Base-by-base conservation (phyloP, 1,140 invertebrate genomes). In the Heterodera schachtii region DNA sequence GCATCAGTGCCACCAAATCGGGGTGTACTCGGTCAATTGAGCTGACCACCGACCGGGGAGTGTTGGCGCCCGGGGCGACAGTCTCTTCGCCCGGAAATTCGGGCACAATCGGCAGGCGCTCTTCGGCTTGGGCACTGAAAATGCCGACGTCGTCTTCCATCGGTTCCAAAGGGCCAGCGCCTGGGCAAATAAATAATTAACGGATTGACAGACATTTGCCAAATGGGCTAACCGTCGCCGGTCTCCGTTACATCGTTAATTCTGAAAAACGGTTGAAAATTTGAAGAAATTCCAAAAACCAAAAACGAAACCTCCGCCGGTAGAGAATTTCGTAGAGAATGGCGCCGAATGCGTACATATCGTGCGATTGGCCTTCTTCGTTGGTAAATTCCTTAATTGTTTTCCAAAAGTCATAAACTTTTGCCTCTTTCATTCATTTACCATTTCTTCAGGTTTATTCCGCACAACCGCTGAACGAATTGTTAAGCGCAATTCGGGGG, bases 401-500 rank as follows among this genome's bases (percentile, higher is more conserved):
- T 77, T 76, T 31, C 19, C 3, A 52, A 44, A 78, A n/a, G 13
- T 3, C 4, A 41, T 0, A 4, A 64, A 64, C 19, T 64, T 64
- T 64, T 19, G 57, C 4, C 16, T 60, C 16, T 11, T 6, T 13
- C 57, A 69, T 46, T 19, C n/a, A 57, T 47, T 57, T 16, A 78
- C 77, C 70, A 86, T 71, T 57, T 87, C 86, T 75, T 85, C 83
- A 13, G 78, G 79, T 73, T 85, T 87, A 81, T 86, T 86, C 46
- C 77, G 43, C 49, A 82, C 79, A 43, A 83, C 67, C 7, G 84
- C 80, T 31, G 60, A 80, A 57, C 73, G 81, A 52, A 85, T 86
- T n/a, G 85, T 75, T 49, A 57, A 16, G 41, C 84, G 31, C 67
- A 87, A 41, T 83, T 86, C 86, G 8, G 85, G 85, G 3, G 85